Evolutionary conservation across 1,140 invertebrate genomes (phyloP).

Genomic region (Drosophila littoralis): DNA sequence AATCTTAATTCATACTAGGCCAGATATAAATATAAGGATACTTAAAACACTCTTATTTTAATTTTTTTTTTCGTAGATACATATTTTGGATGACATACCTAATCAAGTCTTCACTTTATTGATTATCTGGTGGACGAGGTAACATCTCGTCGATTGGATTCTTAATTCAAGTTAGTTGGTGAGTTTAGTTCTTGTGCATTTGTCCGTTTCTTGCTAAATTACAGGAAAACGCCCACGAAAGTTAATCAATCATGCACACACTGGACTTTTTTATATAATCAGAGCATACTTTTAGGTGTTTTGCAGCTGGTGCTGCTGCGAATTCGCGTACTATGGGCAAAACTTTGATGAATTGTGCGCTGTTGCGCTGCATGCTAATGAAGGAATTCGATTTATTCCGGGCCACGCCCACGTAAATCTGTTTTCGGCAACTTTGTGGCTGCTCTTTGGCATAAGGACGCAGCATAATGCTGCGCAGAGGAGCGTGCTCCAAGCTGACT

Average conservation of each 20-base stretch:
- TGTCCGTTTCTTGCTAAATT: constrained; percentile 56
- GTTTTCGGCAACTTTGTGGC: constrained; percentile 42
- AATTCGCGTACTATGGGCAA: constrained; percentile 17
- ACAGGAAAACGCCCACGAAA: constrained; percentile 64
- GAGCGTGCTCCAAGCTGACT: constrained; percentile 8
- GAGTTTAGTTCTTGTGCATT: constrained; percentile 14
- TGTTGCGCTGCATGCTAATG: constrained; percentile 56
- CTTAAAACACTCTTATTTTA: no score
- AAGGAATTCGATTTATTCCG: constrained; percentile 57
- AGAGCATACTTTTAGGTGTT: constrained; percentile 64
- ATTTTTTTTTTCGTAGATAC: no score
- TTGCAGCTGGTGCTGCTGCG: constrained; percentile 47
- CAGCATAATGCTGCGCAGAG: background rate
- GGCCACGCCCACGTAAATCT: constrained; percentile 38
- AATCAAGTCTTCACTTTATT: no score
- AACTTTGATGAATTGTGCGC: constrained; percentile 70
- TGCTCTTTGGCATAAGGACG: constrained; percentile 25
- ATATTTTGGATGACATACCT: no score
- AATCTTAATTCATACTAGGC: no score
- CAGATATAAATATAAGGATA: no score
- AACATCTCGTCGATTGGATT: background rate
- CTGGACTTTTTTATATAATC: constrained; percentile 45
- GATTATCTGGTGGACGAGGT: no score
- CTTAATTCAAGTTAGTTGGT: background rate
- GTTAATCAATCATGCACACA: constrained; percentile 78